A percentile compares a stretch with the other conserved stretches of the same genome.
Evolutionary conservation across 2,888 invertebrate species (phyloP).

Genomic region (Hydroisotoma schaefferi): DNA sequence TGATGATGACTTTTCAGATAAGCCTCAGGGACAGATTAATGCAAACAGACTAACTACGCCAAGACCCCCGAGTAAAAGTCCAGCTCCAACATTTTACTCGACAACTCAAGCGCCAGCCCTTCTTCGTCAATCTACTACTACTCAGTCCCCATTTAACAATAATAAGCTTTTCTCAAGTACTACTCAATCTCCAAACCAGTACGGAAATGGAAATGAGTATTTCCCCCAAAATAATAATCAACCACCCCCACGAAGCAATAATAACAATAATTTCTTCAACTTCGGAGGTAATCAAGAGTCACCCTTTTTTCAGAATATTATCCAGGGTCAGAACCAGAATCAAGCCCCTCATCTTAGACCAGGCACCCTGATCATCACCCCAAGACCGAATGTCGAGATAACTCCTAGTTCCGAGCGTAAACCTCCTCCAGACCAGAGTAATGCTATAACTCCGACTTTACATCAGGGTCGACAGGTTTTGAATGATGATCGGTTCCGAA

Average conservation of each 20-base stretch:
- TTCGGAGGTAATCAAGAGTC: slow-evolving; percentile 13
- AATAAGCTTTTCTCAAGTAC: background rate
- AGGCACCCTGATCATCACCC: slow-evolving; percentile 18
- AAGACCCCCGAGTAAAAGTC: slow-evolving; percentile 5
- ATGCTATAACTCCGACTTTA: slow-evolving; percentile 39
- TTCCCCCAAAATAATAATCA: slow-evolving; percentile 3
- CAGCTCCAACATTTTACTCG: background rate
- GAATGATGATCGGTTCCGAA: slow-evolving; percentile 17
- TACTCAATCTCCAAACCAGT: background rate
- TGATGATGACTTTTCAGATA: slow-evolving; percentile 16
- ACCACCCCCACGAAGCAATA: background rate
- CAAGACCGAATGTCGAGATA: slow-evolving; percentile 44
- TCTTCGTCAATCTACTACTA: slow-evolving; percentile 1
- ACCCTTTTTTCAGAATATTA: slow-evolving; percentile 16
- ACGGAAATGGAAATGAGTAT: slow-evolving; percentile 1
- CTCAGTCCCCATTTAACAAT: background rate
- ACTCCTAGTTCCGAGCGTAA: slow-evolving; percentile 45
- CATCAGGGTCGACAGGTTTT: background rate
- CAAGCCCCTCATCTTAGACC: background rate
- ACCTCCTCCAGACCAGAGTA: slow-evolving; percentile 48
- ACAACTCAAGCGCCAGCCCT: background rate
- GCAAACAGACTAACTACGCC: slow-evolving; percentile 25
- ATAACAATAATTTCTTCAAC: slow-evolving; percentile 10
- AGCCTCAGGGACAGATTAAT: slow-evolving; percentile 30
- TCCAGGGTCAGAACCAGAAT: slow-evolving; percentile 18